Evolutionary conservation across 2,797 vertebrate species (phyloP).

Genomic region (Tauraco hartlaubi): DNA sequence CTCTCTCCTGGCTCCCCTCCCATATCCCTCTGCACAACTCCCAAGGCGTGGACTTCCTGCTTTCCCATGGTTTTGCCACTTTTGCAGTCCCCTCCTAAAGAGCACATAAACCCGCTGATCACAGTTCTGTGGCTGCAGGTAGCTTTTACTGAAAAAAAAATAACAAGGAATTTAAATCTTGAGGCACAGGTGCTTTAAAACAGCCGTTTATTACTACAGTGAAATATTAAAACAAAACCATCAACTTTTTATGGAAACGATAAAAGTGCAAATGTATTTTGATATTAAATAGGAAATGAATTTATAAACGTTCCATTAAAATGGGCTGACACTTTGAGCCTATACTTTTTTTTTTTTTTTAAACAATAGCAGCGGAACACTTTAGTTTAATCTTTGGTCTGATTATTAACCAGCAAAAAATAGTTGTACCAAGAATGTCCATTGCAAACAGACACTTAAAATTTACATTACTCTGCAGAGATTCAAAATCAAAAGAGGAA

Average conservation of each 20-base stretch:
- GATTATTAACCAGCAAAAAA: slow-evolving; percentile 60
- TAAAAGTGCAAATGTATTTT: slow-evolving; percentile 78
- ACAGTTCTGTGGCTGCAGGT: neutral
- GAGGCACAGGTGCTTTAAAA: slow-evolving; percentile 27
- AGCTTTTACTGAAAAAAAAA: neutral
- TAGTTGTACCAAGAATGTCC: neutral
- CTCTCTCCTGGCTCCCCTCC: neutral
- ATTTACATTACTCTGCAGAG: slow-evolving; percentile 32
- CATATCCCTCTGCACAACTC: neutral
- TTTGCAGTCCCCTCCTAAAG: neutral
- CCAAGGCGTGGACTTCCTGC: neutral
- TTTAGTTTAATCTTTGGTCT: slow-evolving; percentile 72
- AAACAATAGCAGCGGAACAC: slow-evolving; percentile 68
- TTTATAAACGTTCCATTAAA: neutral
- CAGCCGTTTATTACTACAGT: slow-evolving; percentile 76
- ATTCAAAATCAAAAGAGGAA: slow-evolving; percentile 60
- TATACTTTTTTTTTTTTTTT: neutral
- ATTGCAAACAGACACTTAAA: neutral
- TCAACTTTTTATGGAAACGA: slow-evolving; percentile 46
- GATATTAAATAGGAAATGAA: slow-evolving; percentile 66
- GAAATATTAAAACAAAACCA: slow-evolving; percentile 62
- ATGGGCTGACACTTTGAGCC: slow-evolving; percentile 32
- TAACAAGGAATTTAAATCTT: neutral
- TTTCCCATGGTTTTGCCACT: neutral
- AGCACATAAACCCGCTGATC: neutral